Conservation (phyloP, 2,888 invertebrate genomes). For the Plutella xylostella region DNA sequence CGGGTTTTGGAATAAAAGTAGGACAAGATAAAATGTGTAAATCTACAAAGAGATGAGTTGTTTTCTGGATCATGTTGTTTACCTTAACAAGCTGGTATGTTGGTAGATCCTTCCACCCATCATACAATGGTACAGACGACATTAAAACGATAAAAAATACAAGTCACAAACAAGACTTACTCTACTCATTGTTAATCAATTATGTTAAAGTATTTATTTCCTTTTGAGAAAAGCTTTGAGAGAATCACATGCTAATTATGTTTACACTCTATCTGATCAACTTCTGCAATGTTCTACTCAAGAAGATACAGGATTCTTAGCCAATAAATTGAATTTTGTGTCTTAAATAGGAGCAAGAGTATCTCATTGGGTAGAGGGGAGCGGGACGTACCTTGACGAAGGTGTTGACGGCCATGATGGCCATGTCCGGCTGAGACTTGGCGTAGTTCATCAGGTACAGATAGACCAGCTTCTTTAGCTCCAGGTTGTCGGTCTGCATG, state of each 20-base stretch:
- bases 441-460: slow-evolving; percentile 99
- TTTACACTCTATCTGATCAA: too few species aligned
- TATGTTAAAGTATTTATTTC: too few species aligned
- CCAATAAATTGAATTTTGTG: not conserved
- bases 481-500: slow-evolving; percentile 99
- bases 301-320: not conserved
- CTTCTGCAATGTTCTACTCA: too few species aligned
- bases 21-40: slow-evolving; percentile 45
- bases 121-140: slow-evolving; percentile 64
- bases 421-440: slow-evolving; percentile 99
- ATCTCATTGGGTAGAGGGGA: too few species aligned
- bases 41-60: slow-evolving; percentile 53
- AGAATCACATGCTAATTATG: too few species aligned
- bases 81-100: slow-evolving; percentile 76
- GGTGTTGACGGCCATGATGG: slow-evolving; percentile 99
- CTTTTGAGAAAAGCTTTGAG: too few species aligned
- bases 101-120: slow-evolving; percentile 74
- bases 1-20: too few species aligned
- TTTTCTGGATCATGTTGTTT: slow-evolving; percentile 49
- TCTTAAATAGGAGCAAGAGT: not conserved
- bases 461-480: slow-evolving; percentile 98
- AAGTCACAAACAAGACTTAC: slow-evolving; percentile 65
- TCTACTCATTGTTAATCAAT: too few species aligned
- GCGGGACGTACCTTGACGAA: slow-evolving; percentile 95
- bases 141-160: slow-evolving; percentile 66